A percentile compares a stretch with the other conserved stretches of the same genome.
These are phyloP conservation scores for Lepidostoma basale DNA, from an alignment of 1,140 invertebrate species.

Conservation along the genomic window DNA sequence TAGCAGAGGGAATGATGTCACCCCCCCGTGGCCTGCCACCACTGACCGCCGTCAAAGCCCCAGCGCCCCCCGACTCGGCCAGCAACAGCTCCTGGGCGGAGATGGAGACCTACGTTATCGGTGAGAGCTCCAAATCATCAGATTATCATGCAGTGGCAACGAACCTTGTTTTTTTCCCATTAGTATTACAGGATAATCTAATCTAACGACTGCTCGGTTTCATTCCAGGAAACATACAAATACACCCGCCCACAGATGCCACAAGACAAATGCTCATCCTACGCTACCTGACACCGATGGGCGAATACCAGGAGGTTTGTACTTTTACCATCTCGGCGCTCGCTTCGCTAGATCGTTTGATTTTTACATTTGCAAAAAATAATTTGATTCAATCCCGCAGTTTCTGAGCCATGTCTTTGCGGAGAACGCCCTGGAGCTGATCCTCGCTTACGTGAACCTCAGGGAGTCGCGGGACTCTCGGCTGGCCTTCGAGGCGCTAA, in stretches of 20 bases:
- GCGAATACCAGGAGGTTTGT: slow-evolving; percentile 92
- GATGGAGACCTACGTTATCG: slow-evolving; percentile 86
- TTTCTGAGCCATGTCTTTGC: slow-evolving; percentile 92
- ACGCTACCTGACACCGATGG: slow-evolving; percentile 91
- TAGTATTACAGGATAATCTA: too few species aligned
- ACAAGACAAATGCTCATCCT: slow-evolving; percentile 92
- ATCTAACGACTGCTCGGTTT: too few species aligned
- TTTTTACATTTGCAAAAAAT: too few species aligned
- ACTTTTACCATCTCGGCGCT: background rate
- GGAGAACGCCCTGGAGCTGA: slow-evolving; percentile 86
- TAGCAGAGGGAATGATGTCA: slow-evolving; percentile 50
- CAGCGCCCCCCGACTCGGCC: slow-evolving; percentile 50
- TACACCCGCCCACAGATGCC: slow-evolving; percentile 84
- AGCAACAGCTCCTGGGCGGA: slow-evolving; percentile 90
- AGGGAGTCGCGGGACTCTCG: slow-evolving; percentile 87
- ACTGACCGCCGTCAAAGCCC: slow-evolving; percentile 41
- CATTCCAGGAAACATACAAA: slow-evolving; percentile 67
- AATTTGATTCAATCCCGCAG: slow-evolving; percentile 51
- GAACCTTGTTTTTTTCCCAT: background rate
- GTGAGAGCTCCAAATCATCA: slow-evolving; percentile 52
- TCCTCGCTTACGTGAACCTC: slow-evolving; percentile 90
- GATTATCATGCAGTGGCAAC: background rate
- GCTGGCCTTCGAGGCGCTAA: slow-evolving; percentile 91
- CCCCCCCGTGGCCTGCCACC: slow-evolving; percentile 51
- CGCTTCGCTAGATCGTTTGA: too few species aligned